Conservation (phyloP, 1,140 invertebrate genomes). For the Cotesia chilonis region DNA sequence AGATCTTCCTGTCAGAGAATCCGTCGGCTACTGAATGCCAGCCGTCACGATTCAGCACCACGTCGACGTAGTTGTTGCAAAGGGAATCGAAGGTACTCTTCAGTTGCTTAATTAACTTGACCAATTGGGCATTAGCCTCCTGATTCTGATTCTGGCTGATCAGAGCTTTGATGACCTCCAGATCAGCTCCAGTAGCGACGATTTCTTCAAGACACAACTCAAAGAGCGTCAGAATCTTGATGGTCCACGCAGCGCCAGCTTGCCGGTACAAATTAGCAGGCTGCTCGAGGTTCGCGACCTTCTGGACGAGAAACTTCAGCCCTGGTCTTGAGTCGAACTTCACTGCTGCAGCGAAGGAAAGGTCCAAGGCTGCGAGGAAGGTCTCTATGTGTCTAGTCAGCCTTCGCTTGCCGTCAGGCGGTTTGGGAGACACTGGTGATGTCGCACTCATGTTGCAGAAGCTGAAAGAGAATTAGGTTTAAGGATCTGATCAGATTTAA, state of each 20-base stretch:
- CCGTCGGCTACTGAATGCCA: constrained; percentile 67
- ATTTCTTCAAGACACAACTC: constrained; percentile 70
- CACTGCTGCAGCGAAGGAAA: constrained; percentile 81
- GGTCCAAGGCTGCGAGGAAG: constrained; percentile 80
- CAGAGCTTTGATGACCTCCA: constrained; percentile 73
- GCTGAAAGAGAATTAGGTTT: constrained; percentile 51
- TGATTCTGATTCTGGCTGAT: constrained; percentile 8
- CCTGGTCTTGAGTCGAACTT: constrained; percentile 90
- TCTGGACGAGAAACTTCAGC: constrained; percentile 91
- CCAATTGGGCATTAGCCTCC: constrained; percentile 31
- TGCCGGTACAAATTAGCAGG: constrained; percentile 93
- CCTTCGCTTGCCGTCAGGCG: constrained; percentile 39
- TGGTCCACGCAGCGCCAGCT: constrained; percentile 89
- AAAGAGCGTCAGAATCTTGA: constrained; percentile 86
- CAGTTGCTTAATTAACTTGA: constrained; percentile 51
- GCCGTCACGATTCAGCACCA: constrained; percentile 69
- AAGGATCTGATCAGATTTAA: not conserved
- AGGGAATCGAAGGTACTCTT: constrained; percentile 68
- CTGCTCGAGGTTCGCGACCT: constrained; percentile 86
- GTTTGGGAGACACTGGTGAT: constrained; percentile 69
- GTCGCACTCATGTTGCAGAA: constrained; percentile 61
- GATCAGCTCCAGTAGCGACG: constrained; percentile 68
- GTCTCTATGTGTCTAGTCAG: constrained; percentile 53
- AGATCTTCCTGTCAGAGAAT: constrained; percentile 71
- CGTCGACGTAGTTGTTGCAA: constrained; percentile 72